Evolutionary conservation across 2,113 vertebrate genomes (phyloP).

Genomic region (Chroicocephalus ridibundus): DNA sequence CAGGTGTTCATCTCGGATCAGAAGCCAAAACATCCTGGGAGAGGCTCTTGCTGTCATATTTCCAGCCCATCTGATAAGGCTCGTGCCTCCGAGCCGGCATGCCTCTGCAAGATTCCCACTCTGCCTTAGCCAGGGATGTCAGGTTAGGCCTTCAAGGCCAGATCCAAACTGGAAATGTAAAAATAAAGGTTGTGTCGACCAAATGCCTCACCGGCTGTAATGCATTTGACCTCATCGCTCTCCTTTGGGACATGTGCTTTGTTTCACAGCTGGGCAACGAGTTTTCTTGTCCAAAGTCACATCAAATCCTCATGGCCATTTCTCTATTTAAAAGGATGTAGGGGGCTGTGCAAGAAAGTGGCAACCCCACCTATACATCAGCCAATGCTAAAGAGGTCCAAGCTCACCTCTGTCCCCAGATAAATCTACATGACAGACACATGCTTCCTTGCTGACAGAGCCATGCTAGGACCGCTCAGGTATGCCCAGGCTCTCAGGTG

Average conservation of each 20-base stretch:
- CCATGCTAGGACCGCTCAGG: background rate
- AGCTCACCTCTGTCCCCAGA: background rate
- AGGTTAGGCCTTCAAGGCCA: background rate
- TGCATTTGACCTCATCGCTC: background rate
- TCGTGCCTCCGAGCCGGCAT: background rate
- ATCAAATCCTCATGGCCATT: background rate
- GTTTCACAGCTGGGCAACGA: background rate
- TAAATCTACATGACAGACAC: background rate
- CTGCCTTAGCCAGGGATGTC: background rate
- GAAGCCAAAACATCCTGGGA: conserved; percentile 49
- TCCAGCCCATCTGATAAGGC: conserved; percentile 59
- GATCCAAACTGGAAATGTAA: background rate
- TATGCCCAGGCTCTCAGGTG: background rate
- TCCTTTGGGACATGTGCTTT: background rate
- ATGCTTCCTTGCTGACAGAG: background rate
- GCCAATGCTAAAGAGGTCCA: background rate
- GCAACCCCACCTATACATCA: background rate
- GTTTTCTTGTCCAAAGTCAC: background rate
- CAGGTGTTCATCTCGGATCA: conserved; percentile 34
- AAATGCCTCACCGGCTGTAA: background rate
- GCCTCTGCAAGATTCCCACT: background rate
- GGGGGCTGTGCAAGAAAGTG: background rate
- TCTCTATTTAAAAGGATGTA: background rate
- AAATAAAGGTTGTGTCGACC: background rate
- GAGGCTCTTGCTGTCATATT: conserved; percentile 16